Evolutionary conservation across 1,140 invertebrate genomes (phyloP).

Genomic region (Meloidogyne floridensis): DNA sequence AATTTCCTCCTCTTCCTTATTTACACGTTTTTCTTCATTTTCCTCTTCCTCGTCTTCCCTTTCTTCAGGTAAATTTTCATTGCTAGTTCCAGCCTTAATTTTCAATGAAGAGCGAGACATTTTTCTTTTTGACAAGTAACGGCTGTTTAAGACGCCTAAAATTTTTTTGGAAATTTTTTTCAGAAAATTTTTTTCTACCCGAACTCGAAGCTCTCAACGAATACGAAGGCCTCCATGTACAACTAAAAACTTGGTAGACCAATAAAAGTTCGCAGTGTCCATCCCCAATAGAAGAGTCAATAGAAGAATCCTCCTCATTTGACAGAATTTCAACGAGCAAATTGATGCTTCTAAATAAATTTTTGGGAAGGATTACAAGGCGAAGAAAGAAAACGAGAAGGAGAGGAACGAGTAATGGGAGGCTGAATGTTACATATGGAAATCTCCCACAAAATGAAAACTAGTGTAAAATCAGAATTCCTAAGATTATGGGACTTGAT

Average conservation of each 20-base stretch:
- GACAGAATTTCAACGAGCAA: slow-evolving; percentile 54
- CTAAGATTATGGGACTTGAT: no score
- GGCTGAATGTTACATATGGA: no score
- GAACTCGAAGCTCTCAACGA: slow-evolving; percentile 26
- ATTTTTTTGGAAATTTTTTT: not conserved
- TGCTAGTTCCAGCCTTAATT: not conserved
- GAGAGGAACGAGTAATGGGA: no score
- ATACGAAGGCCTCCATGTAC: slow-evolving; percentile 59
- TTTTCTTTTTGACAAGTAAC: not conserved
- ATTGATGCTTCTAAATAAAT: slow-evolving; percentile 43
- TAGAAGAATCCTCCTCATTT: not conserved
- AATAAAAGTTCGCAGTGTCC: slow-evolving; percentile 49
- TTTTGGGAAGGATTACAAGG: no score
- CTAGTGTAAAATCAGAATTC: no score
- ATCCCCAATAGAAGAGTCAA: slow-evolving; percentile 16
- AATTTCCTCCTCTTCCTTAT: not conserved
- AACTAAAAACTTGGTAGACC: slow-evolving; percentile 63
- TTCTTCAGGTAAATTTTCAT: not conserved
- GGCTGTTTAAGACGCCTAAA: slow-evolving; percentile 23
- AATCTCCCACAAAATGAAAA: no score
- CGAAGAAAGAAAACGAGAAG: no score
- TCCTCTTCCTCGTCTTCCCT: not conserved
- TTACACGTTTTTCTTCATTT: not conserved
- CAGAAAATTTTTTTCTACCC: not conserved
- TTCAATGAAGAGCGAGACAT: not conserved